Evolutionary conservation across 2,888 invertebrate species (phyloP).

Genomic region (Drosophila limbata): DNA sequence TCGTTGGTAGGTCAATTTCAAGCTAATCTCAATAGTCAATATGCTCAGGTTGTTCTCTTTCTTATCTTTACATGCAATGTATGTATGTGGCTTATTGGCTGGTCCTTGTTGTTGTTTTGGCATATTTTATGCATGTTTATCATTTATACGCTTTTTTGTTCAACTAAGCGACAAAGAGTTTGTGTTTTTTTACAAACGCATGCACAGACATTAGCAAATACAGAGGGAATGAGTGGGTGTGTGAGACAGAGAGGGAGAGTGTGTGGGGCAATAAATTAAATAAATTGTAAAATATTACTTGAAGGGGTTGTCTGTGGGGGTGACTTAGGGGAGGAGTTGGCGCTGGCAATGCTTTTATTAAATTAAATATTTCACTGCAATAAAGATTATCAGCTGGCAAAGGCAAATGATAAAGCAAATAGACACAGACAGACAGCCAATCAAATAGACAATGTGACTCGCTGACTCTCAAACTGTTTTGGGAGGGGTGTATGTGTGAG

Average conservation of each 20-base stretch:
- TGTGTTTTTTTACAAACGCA: conserved; percentile 32
- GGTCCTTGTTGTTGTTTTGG: conserved; percentile 67
- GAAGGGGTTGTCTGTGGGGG: conserved; percentile 27
- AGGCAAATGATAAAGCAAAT: conserved; percentile 69
- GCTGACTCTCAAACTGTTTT: conserved; percentile 64
- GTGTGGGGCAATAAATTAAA: conserved; percentile 70
- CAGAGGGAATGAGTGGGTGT: conserved; percentile 10
- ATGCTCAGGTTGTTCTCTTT: conserved; percentile 23
- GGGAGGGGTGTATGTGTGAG: conserved; percentile 9
- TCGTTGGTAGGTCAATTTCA: not conserved
- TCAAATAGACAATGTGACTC: conserved; percentile 75
- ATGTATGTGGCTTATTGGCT: conserved; percentile 68
- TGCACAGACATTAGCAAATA: conserved; percentile 18
- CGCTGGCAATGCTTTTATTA: conserved; percentile 68
- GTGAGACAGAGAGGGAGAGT: conserved; percentile 9
- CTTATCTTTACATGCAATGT: conserved; percentile 30
- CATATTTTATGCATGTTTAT: conserved; percentile 78
- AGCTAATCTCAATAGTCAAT: not conserved
- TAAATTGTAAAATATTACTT: conserved; percentile 77
- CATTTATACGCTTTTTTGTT: conserved; percentile 75
- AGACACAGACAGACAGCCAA: conserved; percentile 54
- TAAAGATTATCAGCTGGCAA: conserved; percentile 81
- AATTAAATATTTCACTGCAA: conserved; percentile 78
- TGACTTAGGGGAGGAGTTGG: conserved; percentile 1
- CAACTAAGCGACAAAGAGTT: conserved; percentile 50